Base-by-base conservation (phyloP, 2,888 invertebrate species). In the Nycteola revayana region DNA sequence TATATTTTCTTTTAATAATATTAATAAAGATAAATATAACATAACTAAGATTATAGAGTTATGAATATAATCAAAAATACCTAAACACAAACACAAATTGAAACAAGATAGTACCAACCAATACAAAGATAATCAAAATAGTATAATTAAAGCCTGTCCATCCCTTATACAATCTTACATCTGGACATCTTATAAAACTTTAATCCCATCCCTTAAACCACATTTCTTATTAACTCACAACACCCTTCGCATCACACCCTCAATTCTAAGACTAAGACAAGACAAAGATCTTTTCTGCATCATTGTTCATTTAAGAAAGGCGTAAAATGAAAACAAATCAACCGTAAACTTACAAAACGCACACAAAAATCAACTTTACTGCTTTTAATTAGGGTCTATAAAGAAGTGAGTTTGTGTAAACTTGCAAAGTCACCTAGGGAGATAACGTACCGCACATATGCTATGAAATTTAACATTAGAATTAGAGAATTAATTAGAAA, bases 291-390 rank as follows among this genome's bases (percentile, higher is more conserved):
- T 77, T 72, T 72, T 75, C 73, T 78, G 74, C 67, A 44, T 50
- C 59, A 62, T 68, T 75, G 73, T 78, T 76, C 80, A 80, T 74
- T 75, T 77, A 56, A 66, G 71, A 75, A 69, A 67, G 74, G 71
- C 68, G 66, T 60, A 51, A 60, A 63, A 61, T 66, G 60, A 66
- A 67, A 67, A 64, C 55, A 61, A 63, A 71, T 68, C 61, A 61
- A 35, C 39, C 55, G 41, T 56, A 20, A 44, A 40, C 28, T 5
- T 23, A 28, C 26, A 36, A 14, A 28, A 48, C 9, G 27, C 7
- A 55, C 38, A 42, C 21, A 27, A 32, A 29, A 45, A 35, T 31
- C 3, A 10, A 32, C 55, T 14, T 14, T 53, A 34, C 6, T 1
- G 0, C 0, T 0, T 17, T 0, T 10, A 0, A 1, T 29, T 28